phyloP scores from a whole-genome alignment of 1,140 invertebrate genomes.

The Polypedilum pembai region DNA sequence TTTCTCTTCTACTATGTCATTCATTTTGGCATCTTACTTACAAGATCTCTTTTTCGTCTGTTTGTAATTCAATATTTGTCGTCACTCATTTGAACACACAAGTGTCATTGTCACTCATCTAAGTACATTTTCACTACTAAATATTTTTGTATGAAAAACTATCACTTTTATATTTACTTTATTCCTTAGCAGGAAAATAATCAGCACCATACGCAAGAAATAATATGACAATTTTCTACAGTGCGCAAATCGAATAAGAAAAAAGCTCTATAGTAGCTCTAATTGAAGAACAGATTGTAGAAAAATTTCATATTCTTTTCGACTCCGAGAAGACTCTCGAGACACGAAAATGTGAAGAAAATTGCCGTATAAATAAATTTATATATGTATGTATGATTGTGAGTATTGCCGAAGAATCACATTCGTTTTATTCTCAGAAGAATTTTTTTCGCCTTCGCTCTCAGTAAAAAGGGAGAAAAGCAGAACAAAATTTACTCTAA shows the following conservation, averaged over 20 bases:
- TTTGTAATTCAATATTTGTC: neutral
- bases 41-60: neutral
- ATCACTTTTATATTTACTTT: neutral
- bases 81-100: neutral
- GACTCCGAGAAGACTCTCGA: neutral
- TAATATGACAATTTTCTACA: neutral
- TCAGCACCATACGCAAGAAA: neutral
- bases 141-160: neutral
- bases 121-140: neutral
- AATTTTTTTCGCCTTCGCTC: neutral
- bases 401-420: neutral
- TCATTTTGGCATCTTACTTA: neutral
- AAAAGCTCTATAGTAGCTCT: conserved; percentile 11
- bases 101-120: neutral
- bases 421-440: conserved; percentile 7
- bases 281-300: conserved; percentile 18
- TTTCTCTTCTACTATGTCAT: no score
- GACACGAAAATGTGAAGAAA: conserved; percentile 17
- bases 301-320: conserved; percentile 1
- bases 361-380: neutral
- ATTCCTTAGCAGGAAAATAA: neutral
- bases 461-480: neutral
- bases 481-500: no score
- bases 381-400: neutral
- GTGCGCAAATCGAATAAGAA: conserved; percentile 8